phyloP scores from a whole-genome alignment of 2,888 invertebrate genomes.

The Catocala nupta region DNA sequence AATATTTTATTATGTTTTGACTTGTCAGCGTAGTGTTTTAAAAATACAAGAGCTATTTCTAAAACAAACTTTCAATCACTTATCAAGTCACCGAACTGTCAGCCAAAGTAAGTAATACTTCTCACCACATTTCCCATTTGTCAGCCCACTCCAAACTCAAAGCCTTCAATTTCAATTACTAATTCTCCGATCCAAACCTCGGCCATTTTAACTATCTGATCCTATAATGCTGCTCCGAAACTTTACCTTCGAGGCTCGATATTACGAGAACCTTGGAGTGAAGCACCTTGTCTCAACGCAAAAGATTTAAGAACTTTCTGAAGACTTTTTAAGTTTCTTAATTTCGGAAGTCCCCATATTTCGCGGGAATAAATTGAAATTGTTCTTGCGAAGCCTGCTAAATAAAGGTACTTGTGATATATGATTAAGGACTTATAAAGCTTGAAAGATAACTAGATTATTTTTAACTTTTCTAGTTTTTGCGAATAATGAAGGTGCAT shows the following conservation, averaged over 20 bases:
- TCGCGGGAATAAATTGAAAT: conserved; percentile 65
- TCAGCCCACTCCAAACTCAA: conserved; percentile 32
- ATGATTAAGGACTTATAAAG: conserved; percentile 13
- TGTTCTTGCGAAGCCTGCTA: conserved; percentile 50
- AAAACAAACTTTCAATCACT: conserved; percentile 1
- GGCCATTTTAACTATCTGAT: conserved; percentile 54
- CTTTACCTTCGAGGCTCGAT: conserved; percentile 57
- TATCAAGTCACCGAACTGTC: not conserved
- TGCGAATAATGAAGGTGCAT: not conserved
- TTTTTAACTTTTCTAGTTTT: conserved; percentile 2
- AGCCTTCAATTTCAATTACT: conserved; percentile 49
- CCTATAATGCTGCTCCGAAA: conserved; percentile 51
- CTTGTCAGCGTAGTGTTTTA: too few species aligned
- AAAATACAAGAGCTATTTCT: not conserved
- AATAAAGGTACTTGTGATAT: conserved; percentile 29
- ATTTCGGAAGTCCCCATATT: conserved; percentile 66
- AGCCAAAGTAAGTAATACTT: conserved; percentile 6
- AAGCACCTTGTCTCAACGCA: conserved; percentile 67
- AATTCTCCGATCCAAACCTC: conserved; percentile 39
- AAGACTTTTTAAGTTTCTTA: conserved; percentile 72
- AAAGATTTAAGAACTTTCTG: conserved; percentile 71
- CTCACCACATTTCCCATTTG: conserved; percentile 29
- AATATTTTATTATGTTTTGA: too few species aligned
- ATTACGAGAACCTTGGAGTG: conserved; percentile 56
- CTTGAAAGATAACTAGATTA: not conserved